Evolutionary conservation across 2,113 vertebrate species (phyloP), one percentile per base, ranked within the genome.

Genomic region (Narcine bancroftii): DNA sequence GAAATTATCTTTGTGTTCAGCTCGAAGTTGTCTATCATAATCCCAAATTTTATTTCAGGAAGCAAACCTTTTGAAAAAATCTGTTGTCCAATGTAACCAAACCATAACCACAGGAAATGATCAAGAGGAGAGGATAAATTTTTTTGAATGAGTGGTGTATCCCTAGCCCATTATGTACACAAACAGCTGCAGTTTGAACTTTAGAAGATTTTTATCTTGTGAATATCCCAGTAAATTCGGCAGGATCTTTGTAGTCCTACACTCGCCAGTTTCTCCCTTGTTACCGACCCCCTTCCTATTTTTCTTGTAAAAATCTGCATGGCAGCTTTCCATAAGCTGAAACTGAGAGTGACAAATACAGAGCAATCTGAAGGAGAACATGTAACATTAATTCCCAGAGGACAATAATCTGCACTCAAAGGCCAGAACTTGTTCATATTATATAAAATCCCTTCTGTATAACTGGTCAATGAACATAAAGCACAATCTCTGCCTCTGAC

Each of bases 381-480:
- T 36, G 81, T 60, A 56, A 63, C 81, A 19, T 60, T 60, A 87
- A 17, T 36, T 60, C 53, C n/a, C 53, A 39, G 81, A 87, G 53
- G n/a, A 39, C 11, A n/a, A 75, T 39, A 75, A 75, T 75, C n/a
- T 75, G n/a, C 36, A 10, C 53, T 60, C 50, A n/a, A n/a, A n/a
- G 50, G 53, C 15, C 81, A 87, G 6, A 36, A 87, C 53, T 21
- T 36, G 6, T 63, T 60, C 13, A 0, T 60, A 53, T 63, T 53
- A 60, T n/a, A 85, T 85, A 56, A 85, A 56, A 53, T 56, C 79
- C 50, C 29, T 33, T 63, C 56, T 87, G 81, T 87, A 87, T 21
- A 36, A 87, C 53, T 53, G 60, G 33, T 42, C 53, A 60, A 19
- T 87, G 81, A 87, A 87, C 60, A 60, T 63, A 87, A 60, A 87